Evolutionary conservation across 2,888 invertebrate species (phyloP).

Genomic region (Thecophora atra): DNA sequence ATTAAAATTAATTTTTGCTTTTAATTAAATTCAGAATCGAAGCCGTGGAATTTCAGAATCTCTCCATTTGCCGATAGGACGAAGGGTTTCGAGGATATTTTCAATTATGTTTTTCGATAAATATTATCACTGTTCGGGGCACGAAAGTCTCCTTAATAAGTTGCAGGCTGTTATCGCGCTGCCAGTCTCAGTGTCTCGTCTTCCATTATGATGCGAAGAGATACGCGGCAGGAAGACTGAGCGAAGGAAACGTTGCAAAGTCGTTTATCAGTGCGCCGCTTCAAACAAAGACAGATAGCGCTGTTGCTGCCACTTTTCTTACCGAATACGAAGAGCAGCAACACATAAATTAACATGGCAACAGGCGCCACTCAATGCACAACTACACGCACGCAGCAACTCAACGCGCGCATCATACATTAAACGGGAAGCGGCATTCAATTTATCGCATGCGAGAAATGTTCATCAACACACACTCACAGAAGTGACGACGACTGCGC

Average conservation of each 20-base stretch:
- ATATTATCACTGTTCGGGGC: not conserved
- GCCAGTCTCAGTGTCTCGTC: conserved; percentile 68
- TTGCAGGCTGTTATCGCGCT: conserved; percentile 61
- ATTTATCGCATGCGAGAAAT: conserved; percentile 47
- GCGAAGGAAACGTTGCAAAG: conserved; percentile 46
- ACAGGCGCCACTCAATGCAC: conserved; percentile 40
- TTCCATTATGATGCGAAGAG: conserved; percentile 67
- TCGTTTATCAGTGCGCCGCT: conserved; percentile 40
- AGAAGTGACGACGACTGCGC: not conserved
- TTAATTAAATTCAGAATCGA: not conserved
- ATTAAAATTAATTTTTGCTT: not conserved
- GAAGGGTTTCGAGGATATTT: conserved; percentile 4
- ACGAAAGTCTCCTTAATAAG: not conserved
- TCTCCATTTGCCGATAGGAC: not conserved
- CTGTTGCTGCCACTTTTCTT: not conserved
- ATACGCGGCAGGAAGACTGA: conserved; percentile 45
- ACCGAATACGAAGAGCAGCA: conserved; percentile 7
- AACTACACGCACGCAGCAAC: not conserved
- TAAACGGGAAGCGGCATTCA: conserved; percentile 5
- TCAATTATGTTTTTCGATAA: conserved; percentile 1
- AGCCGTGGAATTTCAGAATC: not conserved
- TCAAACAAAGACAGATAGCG: conserved; percentile 1
- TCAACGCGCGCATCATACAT: no score
- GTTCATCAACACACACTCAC: not conserved
- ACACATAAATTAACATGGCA: conserved; percentile 59